Conservation (phyloP, 2,797 vertebrate species). For the Oreochromis mossambicus region DNA sequence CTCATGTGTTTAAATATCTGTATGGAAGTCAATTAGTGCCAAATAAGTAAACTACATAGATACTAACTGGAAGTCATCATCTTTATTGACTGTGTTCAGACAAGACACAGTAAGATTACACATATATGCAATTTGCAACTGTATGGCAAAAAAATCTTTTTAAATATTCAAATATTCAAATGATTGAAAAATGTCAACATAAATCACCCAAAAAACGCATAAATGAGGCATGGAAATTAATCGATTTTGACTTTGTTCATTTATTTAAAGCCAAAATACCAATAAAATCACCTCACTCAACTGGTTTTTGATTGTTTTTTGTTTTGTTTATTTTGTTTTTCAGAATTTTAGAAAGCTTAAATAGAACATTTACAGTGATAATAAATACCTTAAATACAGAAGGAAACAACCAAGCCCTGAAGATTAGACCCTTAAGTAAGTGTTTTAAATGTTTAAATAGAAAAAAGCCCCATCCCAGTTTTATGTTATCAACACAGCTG, state of each 20-base stretch:
- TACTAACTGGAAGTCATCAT: neutral
- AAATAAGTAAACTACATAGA: neutral
- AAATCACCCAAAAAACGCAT: neutral
- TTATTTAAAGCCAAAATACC: neutral
- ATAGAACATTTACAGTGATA: neutral
- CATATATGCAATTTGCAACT: neutral
- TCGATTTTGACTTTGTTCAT: fast-evolving
- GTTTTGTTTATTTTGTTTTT: fast-evolving
- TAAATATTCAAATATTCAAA: neutral
- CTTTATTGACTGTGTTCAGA: neutral
- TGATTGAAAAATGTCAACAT: neutral
- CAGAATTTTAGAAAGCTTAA: neutral
- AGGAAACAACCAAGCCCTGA: neutral
- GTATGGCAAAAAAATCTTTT: neutral
- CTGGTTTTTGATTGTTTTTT: neutral
- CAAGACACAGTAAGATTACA: neutral
- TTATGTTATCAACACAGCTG: neutral
- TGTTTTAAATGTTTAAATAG: neutral
- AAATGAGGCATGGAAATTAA: neutral
- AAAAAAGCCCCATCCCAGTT: neutral
- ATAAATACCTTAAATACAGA: neutral
- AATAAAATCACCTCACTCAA: neutral
- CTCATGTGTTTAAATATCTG: neutral
- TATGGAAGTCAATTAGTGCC: neutral
- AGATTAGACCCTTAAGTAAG: neutral